Percentiles rank a stretch among this genome's conserved stretches.
These are phyloP conservation scores for Nasonovia ribisnigri DNA, from an alignment of 2,888 invertebrate genomes.

Conservation along the genomic window DNA sequence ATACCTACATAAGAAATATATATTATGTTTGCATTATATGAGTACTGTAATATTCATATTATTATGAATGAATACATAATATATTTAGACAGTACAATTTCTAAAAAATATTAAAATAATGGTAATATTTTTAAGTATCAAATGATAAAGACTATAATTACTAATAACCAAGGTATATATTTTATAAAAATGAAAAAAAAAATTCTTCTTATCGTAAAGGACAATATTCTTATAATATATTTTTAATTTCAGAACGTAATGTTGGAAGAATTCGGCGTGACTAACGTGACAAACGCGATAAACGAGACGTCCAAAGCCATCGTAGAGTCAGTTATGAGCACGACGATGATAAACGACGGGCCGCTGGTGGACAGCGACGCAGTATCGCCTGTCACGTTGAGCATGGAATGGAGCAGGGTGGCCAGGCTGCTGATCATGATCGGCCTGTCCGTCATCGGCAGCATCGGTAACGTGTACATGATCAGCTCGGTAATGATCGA, in stretches of 20 bases:
- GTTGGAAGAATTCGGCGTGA: background rate
- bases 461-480: constrained; percentile 82
- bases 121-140: background rate
- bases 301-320: constrained; percentile 48
- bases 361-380: constrained; percentile 68
- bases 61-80: background rate
- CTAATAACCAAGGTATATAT: background rate
- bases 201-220: background rate
- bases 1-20: background rate
- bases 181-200: background rate
- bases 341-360: constrained; percentile 42
- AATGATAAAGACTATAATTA: background rate
- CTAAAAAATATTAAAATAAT: background rate
- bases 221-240: background rate
- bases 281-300: constrained; percentile 30
- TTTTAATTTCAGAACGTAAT: constrained; percentile 9
- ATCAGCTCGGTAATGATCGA: constrained; percentile 82
- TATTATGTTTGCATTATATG: background rate
- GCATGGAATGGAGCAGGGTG: constrained; percentile 78
- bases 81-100: background rate
- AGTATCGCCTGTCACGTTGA: constrained; percentile 78
- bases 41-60: background rate
- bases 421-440: constrained; percentile 77
- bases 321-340: constrained; percentile 47
- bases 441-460: constrained; percentile 77